Conservation (phyloP, 2,113 vertebrate species). For the Rhizomys pruinosus region DNA sequence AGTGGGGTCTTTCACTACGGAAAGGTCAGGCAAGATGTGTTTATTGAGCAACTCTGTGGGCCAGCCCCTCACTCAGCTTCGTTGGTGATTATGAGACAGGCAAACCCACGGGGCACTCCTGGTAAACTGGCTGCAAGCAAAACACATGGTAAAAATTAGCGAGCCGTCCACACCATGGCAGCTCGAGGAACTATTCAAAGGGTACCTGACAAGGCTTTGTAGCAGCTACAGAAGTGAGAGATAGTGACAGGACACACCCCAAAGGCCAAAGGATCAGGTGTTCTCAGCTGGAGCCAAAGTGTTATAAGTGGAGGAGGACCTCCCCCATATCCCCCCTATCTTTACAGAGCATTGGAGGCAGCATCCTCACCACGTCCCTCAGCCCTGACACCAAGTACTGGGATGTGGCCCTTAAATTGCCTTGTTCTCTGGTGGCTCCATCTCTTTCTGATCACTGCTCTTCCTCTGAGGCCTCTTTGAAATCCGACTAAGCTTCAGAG, state of each 20-base stretch:
- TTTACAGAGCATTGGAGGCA: fast-evolving
- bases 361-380: fast-evolving
- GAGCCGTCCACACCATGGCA: background rate
- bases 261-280: background rate
- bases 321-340: background rate
- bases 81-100: constrained; percentile 22
- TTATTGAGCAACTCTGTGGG: constrained; percentile 61
- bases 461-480: constrained; percentile 68
- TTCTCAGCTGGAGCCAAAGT: too few relatives aligned
- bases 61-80: background rate
- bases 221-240: background rate
- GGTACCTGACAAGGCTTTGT: background rate
- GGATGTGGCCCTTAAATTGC: background rate
- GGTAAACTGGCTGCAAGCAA: constrained; percentile 20
- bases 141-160: background rate
- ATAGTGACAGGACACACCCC: background rate
- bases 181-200: background rate
- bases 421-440: background rate
- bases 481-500: constrained; percentile 55
- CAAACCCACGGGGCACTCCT: background rate
- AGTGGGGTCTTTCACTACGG: constrained; percentile 20
- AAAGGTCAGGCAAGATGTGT: constrained; percentile 64
- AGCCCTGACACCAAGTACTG: fast-evolving
- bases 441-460: constrained; percentile 18
- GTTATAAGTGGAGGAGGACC: fast-evolving